Base-by-base conservation (phyloP, 2,797 vertebrate species). In the Cyclura pinguis region DNA sequence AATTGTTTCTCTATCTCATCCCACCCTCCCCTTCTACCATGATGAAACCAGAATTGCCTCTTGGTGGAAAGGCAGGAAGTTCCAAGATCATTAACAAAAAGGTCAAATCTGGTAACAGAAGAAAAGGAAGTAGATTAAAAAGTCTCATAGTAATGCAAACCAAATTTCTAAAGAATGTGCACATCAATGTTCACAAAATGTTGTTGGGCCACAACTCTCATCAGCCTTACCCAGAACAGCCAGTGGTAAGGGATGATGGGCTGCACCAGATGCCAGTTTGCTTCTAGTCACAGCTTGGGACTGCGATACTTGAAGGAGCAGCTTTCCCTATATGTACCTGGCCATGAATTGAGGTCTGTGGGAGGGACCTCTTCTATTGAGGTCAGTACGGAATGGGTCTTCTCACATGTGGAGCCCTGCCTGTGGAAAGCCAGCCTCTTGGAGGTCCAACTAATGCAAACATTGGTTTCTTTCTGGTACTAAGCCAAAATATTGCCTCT, bases 91-190 rank as follows among this genome's bases (percentile, higher is more conserved):
- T 82, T 29, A 52, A 64, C 16, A 22, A 52, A 80, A 57, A 22
- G 16, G 69, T 84, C 86, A 69, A 2, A 62, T 84, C 69, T 86
- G 82, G 22, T 59, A n/a, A 13, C 59, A 80, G 59, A 73, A 84
- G 24, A 50, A 83, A 83, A 87, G 29, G 59, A 90, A 86, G 38
- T 74, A 2, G 32, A 73, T 80, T 84, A 89, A 90, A 78, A 78
- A 72, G 73, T 29, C 35, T 12, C 6, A 14, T 80, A 32, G 18
- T 38, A 84, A 57, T 9, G 74, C 62, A 84, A 84, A 24, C n/a
- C 1, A 72, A 4, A 1, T 74, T 77, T 27, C 3, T 18, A 29
- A 76, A n/a, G 42, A 5, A 80, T 3, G 32, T n/a, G 27, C 38
- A 85, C 38, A 38, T 42, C 82, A 72, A 76, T 87, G 38, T 16